Conservation (phyloP, 1,140 invertebrate species). For the Bombus huntii region DNA sequence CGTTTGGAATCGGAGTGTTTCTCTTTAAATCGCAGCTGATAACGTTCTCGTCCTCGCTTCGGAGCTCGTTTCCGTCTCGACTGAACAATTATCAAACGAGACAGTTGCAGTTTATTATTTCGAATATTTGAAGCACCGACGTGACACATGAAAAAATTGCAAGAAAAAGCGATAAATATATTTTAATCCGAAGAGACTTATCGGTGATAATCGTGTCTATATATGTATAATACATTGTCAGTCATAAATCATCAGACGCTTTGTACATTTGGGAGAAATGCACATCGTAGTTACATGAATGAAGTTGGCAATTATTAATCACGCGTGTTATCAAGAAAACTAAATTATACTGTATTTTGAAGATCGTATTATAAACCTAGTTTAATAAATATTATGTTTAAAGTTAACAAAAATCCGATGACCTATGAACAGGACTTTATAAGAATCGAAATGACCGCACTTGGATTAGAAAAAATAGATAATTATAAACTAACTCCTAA, state of each 20-base stretch:
- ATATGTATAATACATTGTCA: neutral
- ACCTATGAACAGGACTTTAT: neutral
- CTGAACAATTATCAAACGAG: neutral
- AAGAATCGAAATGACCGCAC: neutral
- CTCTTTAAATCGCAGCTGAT: neutral
- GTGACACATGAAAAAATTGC: neutral
- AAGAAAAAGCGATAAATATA: neutral
- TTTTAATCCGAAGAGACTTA: neutral
- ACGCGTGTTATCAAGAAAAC: neutral
- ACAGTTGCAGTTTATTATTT: neutral
- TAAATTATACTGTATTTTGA: neutral
- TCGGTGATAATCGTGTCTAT: neutral
- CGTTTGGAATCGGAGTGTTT: conserved; percentile 25
- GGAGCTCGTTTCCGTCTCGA: neutral
- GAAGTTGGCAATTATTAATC: neutral
- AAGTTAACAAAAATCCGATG: too few relatives aligned
- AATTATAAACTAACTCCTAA: neutral
- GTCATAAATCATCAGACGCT: neutral
- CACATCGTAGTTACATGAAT: neutral
- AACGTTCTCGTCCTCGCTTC: conserved; percentile 24
- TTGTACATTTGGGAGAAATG: neutral
- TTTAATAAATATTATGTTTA: too few relatives aligned
- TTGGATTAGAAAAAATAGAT: neutral
- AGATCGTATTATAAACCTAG: too few relatives aligned
- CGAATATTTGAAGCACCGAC: neutral